Percentiles rank a stretch among this genome's conserved stretches.
phyloP scores from a whole-genome alignment of 2,113 vertebrate genomes.

The Ceyx cyanopectus region DNA sequence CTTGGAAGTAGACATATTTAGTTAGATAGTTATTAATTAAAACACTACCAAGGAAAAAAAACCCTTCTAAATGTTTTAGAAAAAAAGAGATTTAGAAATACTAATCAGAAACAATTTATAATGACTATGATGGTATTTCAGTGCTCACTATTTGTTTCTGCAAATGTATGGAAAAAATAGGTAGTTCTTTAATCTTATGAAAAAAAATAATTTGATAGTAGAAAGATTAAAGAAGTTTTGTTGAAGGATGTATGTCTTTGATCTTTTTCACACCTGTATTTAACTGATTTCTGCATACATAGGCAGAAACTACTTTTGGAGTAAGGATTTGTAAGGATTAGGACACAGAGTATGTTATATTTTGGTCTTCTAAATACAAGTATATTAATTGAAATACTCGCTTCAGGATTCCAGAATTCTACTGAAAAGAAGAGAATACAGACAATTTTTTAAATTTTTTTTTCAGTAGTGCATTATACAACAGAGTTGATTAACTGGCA shows the following conservation, averaged over 20 bases:
- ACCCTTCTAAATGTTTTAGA: neutral
- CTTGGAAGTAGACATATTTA: neutral
- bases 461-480: neutral
- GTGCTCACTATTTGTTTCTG: neutral
- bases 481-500: neutral
- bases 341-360: neutral
- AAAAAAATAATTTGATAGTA: neutral
- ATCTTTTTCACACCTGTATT: neutral
- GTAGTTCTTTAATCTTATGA: neutral
- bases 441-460: neutral
- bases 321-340: neutral
- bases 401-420: neutral
- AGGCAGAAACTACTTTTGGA: neutral
- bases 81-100: constrained; percentile 52
- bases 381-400: neutral
- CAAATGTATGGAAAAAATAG: neutral
- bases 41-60: neutral
- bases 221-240: neutral
- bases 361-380: neutral
- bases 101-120: neutral
- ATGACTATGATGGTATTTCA: neutral
- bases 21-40: neutral
- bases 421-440: neutral
- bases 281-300: neutral
- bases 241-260: neutral